Base-by-base conservation (phyloP, 2,888 invertebrate species). In the Seira musarum region DNA sequence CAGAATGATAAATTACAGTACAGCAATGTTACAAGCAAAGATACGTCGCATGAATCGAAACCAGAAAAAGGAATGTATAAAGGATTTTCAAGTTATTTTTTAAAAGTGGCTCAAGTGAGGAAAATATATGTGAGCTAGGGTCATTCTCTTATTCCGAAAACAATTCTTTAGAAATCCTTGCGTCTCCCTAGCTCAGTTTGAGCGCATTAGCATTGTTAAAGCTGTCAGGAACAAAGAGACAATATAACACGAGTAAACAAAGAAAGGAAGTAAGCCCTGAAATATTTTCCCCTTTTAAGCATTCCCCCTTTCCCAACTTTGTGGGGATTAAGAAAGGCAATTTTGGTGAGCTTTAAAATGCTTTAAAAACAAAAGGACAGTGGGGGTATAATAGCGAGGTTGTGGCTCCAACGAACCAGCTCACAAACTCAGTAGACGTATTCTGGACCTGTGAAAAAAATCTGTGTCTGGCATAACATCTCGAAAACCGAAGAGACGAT, bases 301-400 rank as follows among this genome's bases (percentile, higher is more conserved):
- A 49, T n/a, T 49, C 17, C 49, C 15, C 19, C 61, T 3, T 3
- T 13, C 2, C 8, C n/a, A 24, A 57, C 25, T 35, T 69, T 22
- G 19, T 60, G 57, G 57, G 35, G 69, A 69, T 69, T 69, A 57
- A 57, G 69, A 46, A 57, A 60, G 60, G 60, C 69, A 69, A 69
- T 69, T 69, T 69, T 46, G 60, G 49, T n/a, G 69, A 60, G 69
- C 60, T 60, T 69, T 60, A 19, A 57, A 69, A 30, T 60, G 69
- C 25, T 35, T 49, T 22, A 46, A 19, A 57, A 35, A 60, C 25
- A 60, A 30, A 69, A 69, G 57, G 69, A 69, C 69, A 69, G 49
- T 49, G 15, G n/a, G n/a, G n/a, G n/a, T n/a, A n/a, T n/a, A n/a
- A n/a, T n/a, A n/a, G n/a, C n/a, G n/a, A n/a, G 15, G 49, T 15